Conservation (phyloP, 1,140 invertebrate genomes). For the Neodiprion virginianus region DNA sequence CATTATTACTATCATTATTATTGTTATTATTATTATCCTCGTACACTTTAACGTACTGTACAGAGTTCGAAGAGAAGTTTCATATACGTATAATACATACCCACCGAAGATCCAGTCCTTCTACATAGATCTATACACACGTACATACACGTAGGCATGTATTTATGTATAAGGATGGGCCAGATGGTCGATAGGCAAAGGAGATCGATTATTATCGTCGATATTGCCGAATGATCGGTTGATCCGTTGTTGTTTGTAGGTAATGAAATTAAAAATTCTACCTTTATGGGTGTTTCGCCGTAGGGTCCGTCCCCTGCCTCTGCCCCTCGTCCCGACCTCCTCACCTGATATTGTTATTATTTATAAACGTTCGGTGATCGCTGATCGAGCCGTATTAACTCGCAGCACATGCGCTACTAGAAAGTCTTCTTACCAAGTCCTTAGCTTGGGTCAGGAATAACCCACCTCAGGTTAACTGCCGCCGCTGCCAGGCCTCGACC, state of each 20-base stretch:
- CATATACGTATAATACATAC: no score
- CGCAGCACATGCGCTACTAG: no score
- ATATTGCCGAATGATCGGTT: no score
- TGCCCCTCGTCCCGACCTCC: background rate
- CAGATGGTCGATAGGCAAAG: slow-evolving; percentile 53
- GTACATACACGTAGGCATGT: no score
- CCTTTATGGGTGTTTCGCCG: background rate
- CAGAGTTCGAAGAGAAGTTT: no score
- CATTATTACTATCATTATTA: no score
- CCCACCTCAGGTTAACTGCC: background rate
- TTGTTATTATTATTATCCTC: no score
- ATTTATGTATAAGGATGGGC: slow-evolving; percentile 32
- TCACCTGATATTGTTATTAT: background rate
- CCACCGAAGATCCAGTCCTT: no score
- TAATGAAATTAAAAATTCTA: slow-evolving; percentile 50
- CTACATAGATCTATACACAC: no score
- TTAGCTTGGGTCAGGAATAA: background rate
- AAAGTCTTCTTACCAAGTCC: background rate
- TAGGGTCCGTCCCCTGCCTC: background rate
- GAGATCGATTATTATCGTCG: slow-evolving; percentile 35
- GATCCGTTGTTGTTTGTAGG: slow-evolving; percentile 35
- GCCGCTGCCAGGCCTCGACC: background rate
- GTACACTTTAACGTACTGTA: no score
- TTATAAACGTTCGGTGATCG: no score
- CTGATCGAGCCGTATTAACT: no score